Percentiles rank a stretch among this genome's conserved stretches.
Conservation (phyloP, 1,140 invertebrate species). For the Saccostrea glomerata region DNA sequence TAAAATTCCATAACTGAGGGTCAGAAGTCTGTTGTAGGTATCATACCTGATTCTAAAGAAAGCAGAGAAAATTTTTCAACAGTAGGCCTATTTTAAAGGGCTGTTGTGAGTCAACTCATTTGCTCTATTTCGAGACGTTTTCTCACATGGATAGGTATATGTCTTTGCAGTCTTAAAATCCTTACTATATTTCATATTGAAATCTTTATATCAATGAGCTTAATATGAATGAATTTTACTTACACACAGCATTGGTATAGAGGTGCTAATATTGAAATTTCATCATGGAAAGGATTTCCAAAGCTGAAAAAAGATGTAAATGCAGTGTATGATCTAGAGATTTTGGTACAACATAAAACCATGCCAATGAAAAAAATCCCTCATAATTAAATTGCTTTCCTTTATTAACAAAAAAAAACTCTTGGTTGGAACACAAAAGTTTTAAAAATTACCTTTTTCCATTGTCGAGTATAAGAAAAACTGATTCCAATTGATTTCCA, state of each 20-base stretch:
- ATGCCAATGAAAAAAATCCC: too few relatives aligned
- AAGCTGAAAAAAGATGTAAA: conserved; percentile 81
- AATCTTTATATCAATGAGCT: too few relatives aligned
- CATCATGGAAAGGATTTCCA: conserved; percentile 90
- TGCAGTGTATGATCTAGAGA: background rate
- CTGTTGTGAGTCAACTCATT: too few relatives aligned
- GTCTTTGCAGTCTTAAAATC: too few relatives aligned
- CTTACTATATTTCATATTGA: too few relatives aligned
- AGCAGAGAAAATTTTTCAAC: background rate
- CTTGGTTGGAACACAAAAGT: background rate
- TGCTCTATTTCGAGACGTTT: too few relatives aligned
- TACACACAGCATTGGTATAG: conserved; percentile 93
- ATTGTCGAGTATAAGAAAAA: conserved; percentile 90
- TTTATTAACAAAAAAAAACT: too few relatives aligned
- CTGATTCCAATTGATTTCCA: conserved; percentile 82
- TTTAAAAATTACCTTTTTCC: conserved; percentile 86
- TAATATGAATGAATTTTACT: conserved; percentile 47
- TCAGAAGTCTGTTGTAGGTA: conserved; percentile 82
- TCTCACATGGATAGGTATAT: too few relatives aligned
- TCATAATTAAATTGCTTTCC: too few relatives aligned
- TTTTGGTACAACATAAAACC: too few relatives aligned
- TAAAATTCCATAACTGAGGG: conserved; percentile 83
- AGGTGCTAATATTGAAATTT: conserved; percentile 91
- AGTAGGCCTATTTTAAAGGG: background rate
- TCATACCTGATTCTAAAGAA: conserved; percentile 61